Evolutionary conservation across 2,888 invertebrate genomes (phyloP).

Genomic region (Xestia ashworthii): DNA sequence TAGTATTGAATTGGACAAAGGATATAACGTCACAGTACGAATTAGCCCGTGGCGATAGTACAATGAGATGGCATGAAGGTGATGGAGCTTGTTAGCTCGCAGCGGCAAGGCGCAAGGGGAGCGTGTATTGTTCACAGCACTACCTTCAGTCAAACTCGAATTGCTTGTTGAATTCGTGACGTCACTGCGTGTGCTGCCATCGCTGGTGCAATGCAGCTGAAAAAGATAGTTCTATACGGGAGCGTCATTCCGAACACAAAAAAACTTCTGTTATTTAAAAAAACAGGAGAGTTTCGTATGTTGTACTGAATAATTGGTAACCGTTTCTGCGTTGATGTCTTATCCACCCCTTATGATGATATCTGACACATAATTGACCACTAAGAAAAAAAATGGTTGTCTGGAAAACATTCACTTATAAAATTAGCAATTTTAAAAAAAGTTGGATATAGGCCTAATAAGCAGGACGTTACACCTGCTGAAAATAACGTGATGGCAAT

Average conservation of each 20-base stretch:
- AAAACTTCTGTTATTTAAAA: neutral
- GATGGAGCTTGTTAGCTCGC: slow-evolving; percentile 67
- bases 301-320: neutral
- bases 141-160: slow-evolving; percentile 35
- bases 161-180: slow-evolving; percentile 29
- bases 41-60: slow-evolving; percentile 71
- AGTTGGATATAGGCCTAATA: neutral
- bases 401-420: neutral
- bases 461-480: too few relatives aligned
- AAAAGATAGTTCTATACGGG: neutral
- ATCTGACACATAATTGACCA: neutral
- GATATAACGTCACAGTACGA: slow-evolving; percentile 72
- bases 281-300: neutral
- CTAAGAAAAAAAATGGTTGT: neutral
- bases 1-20: slow-evolving; percentile 76
- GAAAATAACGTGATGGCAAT: neutral
- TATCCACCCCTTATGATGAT: neutral
- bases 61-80: slow-evolving; percentile 75
- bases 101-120: slow-evolving; percentile 66
- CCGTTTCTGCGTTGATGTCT: neutral
- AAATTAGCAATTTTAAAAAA: neutral
- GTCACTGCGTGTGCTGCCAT: slow-evolving; percentile 14
- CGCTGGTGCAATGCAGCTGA: slow-evolving; percentile 2
- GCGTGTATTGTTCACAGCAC: slow-evolving; percentile 70
- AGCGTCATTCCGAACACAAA: neutral